These are phyloP conservation scores for Balaeniceps rex DNA, from an alignment of 2,113 vertebrate genomes.

Conservation along the genomic window DNA sequence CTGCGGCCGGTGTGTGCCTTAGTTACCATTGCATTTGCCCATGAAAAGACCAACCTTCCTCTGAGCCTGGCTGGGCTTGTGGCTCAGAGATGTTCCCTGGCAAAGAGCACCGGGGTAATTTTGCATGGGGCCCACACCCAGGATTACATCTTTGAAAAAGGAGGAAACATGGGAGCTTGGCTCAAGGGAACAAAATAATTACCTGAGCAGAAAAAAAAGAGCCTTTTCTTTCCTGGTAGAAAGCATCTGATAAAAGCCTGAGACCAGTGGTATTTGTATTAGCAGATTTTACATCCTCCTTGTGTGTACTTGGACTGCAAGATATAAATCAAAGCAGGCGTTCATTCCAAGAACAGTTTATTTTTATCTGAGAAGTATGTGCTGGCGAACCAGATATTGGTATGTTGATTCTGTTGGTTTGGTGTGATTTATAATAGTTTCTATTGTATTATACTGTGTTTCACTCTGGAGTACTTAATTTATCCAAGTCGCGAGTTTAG, in stretches of 20 bases:
- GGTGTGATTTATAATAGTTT: constrained; percentile 10
- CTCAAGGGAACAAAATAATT: constrained; percentile 3
- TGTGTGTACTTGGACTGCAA: constrained; percentile 14
- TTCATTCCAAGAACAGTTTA: constrained; percentile 62
- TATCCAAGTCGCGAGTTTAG: not conserved
- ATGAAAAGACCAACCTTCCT: not conserved
- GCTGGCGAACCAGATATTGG: constrained; percentile 15
- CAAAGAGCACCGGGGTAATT: not conserved
- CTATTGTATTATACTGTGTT: not conserved
- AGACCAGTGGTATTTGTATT: constrained; percentile 45
- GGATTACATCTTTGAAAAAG: constrained; percentile 9
- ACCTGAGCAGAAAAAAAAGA: not conserved
- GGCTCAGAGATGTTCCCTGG: not conserved
- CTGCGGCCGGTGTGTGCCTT: not conserved
- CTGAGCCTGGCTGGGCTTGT: not conserved
- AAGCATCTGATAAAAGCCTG: constrained; percentile 41
- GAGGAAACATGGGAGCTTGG: not conserved
- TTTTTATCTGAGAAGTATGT: constrained; percentile 54
- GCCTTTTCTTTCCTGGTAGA: constrained; percentile 32
- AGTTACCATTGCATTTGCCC: accelerated
- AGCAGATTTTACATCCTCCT: constrained; percentile 51
- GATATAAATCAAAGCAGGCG: constrained; percentile 49
- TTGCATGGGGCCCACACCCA: constrained; percentile 12
- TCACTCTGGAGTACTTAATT: not conserved
- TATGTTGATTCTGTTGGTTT: constrained; percentile 6